These are phyloP conservation scores for Drosophila vallismaia DNA, from an alignment of 2,888 invertebrate genomes.

Conservation along the genomic window DNA sequence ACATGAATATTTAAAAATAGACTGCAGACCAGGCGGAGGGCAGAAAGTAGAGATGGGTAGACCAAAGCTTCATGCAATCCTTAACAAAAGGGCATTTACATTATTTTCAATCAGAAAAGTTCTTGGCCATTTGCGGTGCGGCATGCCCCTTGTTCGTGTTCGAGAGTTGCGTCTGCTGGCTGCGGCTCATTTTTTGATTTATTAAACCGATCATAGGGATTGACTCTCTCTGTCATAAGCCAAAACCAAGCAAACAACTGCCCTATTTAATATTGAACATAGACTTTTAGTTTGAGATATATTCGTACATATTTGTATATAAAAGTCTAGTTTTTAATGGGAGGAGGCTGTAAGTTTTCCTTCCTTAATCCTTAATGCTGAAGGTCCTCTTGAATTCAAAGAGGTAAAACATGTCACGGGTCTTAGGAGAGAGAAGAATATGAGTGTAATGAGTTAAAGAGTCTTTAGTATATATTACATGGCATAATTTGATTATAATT, in stretches of 20 bases:
- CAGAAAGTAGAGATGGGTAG: slow-evolving; percentile 38
- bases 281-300: not conserved
- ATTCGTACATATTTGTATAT: not conserved
- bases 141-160: slow-evolving; percentile 13
- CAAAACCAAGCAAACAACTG: slow-evolving; percentile 53
- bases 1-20: slow-evolving; percentile 57
- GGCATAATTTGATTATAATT: no score
- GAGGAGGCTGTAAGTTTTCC: not conserved
- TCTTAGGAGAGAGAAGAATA: no score
- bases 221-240: slow-evolving; percentile 71
- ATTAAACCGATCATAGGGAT: slow-evolving; percentile 83
- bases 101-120: slow-evolving; percentile 44
- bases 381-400: no score
- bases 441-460: no score
- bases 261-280: slow-evolving; percentile 13
- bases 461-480: no score
- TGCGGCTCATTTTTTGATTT: slow-evolving; percentile 66
- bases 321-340: not conserved
- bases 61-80: slow-evolving; percentile 45
- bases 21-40: slow-evolving; percentile 28
- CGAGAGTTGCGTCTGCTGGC: slow-evolving; percentile 2
- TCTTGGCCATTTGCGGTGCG: slow-evolving; percentile 16
- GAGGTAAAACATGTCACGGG: no score
- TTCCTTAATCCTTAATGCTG: no score
- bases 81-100: slow-evolving; percentile 42